Evolutionary conservation across 2,888 invertebrate genomes (phyloP), one percentile per base, ranked within the genome.

Genomic region (Drosophila silvestris): DNA sequence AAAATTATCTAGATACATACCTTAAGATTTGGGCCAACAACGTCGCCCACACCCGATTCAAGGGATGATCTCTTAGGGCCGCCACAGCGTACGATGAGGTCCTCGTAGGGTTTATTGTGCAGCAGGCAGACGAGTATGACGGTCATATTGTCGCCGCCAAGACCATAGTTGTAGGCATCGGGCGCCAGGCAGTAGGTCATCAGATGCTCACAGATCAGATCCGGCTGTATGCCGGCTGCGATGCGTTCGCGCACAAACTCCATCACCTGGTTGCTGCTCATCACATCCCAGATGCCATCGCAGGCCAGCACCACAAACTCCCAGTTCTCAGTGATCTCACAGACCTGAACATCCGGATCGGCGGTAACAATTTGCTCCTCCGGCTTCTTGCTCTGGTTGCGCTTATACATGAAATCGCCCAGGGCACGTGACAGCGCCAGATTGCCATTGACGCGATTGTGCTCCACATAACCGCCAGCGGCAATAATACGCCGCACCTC

Each of bases 131-230:
- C 95, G 41, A 99, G 94, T 44, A 99, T 95, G 3, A 98, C 99
- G 22, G 99, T 99, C 99, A 99, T 99, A 94, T 99, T 99, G 94
- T 99, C 99, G 94, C 99, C 99, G 79, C 99, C 99, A 41, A 99
- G 95, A 1, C 99, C 99, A 52, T 97, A 98, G 95, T 99, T 98
- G 87, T 98, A 97, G 90, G 97, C 97, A 94, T 99, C 99, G 3
- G 99, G 99, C 1, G 99, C 98, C 70, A 99, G 95, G 93, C 99
- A 99, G 74, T 96, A 95, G 86, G 96, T 97, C 96, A 99, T 97
- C 71, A 99, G 94, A 75, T 98, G 97, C 93, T 99, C 99, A 94
- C 99, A 99, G 68, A 99, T 98, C 91, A 96, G 96, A 91, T 98
- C 98, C 14, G 99, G 99, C 93, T 97, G 97, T 94, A 97, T 95